Percentiles rank a stretch among this genome's conserved stretches.
Evolutionary conservation across 2,113 vertebrate species (phyloP).

Genomic region (Mugil cephalus): DNA sequence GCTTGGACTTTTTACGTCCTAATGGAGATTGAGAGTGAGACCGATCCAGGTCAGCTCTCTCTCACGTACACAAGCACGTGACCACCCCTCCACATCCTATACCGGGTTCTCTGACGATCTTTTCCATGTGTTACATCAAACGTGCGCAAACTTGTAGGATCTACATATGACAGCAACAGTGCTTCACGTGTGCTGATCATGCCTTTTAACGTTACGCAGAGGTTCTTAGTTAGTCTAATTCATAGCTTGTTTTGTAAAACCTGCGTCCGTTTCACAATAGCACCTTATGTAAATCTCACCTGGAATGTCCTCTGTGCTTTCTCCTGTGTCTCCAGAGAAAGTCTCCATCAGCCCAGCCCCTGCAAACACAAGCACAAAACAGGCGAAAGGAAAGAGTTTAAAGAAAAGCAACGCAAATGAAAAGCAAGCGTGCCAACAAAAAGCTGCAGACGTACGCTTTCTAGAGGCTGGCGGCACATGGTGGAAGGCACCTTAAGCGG

Average conservation of each 20-base stretch:
- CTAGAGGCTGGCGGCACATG: constrained; percentile 1
- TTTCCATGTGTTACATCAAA: background rate
- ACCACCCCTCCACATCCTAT: background rate
- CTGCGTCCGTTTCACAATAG: background rate
- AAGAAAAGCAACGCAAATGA: background rate
- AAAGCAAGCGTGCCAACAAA: background rate
- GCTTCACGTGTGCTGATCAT: too few relatives aligned
- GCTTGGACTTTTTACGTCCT: constrained; percentile 92
- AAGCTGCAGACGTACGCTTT: background rate
- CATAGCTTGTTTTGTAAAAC: background rate
- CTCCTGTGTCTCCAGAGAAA: constrained; percentile 86
- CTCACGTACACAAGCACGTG: background rate
- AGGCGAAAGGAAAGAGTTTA: background rate
- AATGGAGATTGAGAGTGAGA: constrained; percentile 39
- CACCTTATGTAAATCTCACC: constrained; percentile 80
- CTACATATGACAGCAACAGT: background rate
- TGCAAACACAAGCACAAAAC: constrained; percentile 4
- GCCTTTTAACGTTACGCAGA: background rate
- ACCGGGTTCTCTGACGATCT: background rate
- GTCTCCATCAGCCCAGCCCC: constrained; percentile 83
- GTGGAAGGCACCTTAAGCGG: background rate
- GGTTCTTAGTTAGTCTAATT: background rate
- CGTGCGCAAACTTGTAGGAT: background rate
- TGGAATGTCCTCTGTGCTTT: constrained; percentile 86
- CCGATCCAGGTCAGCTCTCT: constrained; percentile 34